A percentile compares a stretch with the other conserved stretches of the same genome.
Evolutionary conservation across 2,797 vertebrate genomes (phyloP).

Genomic region (Eulemur albifrons): DNA sequence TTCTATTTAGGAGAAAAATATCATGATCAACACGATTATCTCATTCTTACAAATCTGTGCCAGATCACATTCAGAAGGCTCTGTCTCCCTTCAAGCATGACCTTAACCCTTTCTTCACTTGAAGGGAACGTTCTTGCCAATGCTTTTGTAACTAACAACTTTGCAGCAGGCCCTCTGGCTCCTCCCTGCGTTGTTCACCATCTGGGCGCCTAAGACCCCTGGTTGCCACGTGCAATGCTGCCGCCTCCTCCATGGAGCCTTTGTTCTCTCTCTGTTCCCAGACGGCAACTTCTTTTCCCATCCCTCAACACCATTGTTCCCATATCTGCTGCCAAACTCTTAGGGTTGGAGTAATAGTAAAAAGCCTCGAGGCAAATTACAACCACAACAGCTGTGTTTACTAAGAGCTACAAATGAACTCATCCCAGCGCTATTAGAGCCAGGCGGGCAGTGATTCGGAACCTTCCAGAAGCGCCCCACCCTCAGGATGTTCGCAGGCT

Average conservation of each 20-base stretch:
- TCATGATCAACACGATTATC: neutral
- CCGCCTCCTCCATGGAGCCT: neutral
- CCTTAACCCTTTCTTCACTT: neutral
- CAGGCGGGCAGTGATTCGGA: neutral
- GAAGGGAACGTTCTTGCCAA: neutral
- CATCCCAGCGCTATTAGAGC: neutral
- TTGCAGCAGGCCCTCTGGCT: neutral
- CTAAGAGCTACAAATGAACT: conserved; percentile 67
- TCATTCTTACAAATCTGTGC: neutral
- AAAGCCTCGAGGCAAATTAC: conserved; percentile 67
- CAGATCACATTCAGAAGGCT: neutral
- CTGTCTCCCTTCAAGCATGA: neutral
- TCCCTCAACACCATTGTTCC: conserved; percentile 43
- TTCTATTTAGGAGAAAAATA: neutral
- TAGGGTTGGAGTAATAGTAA: conserved; percentile 56
- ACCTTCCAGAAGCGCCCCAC: conserved; percentile 37
- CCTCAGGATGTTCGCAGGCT: conserved; percentile 25
- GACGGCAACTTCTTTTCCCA: neutral
- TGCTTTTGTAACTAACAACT: neutral
- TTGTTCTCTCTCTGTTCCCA: neutral
- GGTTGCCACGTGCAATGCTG: neutral
- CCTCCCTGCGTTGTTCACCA: neutral
- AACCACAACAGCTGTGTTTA: conserved; percentile 79
- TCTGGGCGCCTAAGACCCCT: neutral
- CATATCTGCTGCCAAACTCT: conserved; percentile 55